Evolutionary conservation across 2,797 vertebrate species (phyloP).

Genomic region (Balearica regulorum): DNA sequence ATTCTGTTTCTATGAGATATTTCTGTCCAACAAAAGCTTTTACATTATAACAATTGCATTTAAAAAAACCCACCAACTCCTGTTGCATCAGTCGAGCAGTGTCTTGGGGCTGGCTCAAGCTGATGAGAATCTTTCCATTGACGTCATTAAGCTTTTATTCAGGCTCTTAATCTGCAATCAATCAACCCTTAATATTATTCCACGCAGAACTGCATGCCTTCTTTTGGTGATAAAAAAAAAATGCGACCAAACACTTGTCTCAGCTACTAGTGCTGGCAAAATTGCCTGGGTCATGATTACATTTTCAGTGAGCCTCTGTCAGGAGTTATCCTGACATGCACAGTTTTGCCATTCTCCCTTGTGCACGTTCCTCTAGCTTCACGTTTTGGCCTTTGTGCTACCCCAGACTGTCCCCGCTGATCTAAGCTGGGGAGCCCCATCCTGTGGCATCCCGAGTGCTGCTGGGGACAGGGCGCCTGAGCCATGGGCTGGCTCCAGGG

Average conservation of each 20-base stretch:
- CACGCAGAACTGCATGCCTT: not conserved
- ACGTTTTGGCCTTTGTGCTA: not conserved
- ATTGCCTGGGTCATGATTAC: not conserved
- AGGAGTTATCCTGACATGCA: not conserved
- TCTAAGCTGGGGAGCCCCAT: not conserved
- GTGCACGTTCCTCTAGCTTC: not conserved
- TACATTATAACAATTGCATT: conserved; percentile 1
- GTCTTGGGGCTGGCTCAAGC: conserved; percentile 24
- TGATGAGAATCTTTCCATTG: conserved; percentile 48
- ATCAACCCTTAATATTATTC: conserved; percentile 31
- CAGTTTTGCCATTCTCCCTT: not conserved
- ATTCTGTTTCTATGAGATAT: not conserved
- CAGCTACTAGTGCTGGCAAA: conserved; percentile 5
- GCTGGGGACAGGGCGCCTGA: not conserved
- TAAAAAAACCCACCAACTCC: not conserved
- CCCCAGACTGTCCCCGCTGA: not conserved
- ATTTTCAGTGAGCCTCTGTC: not conserved
- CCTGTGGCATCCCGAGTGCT: not conserved
- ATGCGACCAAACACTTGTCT: not conserved
- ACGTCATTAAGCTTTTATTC: conserved; percentile 60
- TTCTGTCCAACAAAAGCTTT: conserved; percentile 21
- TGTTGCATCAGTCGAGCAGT: not conserved
- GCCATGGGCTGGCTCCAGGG: not conserved
- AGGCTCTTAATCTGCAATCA: conserved; percentile 49
- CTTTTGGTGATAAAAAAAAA: conserved; percentile 20